Conservation (phyloP, 2,888 invertebrate genomes). For the Kryphioiulus occultus region DNA sequence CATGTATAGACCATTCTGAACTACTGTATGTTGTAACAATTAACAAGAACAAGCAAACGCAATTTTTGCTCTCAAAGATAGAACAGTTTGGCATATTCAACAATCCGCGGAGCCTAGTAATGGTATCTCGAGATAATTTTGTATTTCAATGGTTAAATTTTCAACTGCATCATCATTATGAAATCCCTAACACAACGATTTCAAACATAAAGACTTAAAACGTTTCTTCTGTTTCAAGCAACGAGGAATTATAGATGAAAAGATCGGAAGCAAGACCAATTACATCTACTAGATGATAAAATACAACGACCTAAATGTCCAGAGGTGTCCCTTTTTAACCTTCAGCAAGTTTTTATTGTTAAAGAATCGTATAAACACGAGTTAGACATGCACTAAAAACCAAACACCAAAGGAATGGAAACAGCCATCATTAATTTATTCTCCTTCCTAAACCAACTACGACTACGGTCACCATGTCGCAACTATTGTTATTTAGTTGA, state of each 20-base stretch:
- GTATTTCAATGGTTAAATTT: neutral
- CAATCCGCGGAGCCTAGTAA: neutral
- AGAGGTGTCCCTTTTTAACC: neutral
- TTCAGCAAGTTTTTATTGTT: neutral
- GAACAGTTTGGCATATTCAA: neutral
- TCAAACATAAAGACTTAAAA: neutral
- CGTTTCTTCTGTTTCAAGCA: neutral
- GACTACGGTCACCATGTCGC: neutral
- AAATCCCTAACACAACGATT: neutral
- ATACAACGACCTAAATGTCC: conserved; percentile 2
- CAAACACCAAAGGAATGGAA: neutral
- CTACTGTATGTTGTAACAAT: no score
- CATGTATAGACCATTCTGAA: no score
- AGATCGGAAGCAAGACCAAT: neutral
- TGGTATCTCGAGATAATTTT: neutral
- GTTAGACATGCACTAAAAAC: neutral
- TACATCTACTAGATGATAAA: neutral
- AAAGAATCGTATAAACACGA: neutral
- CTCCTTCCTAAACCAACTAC: neutral
- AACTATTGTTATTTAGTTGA: neutral
- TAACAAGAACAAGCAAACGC: no score
- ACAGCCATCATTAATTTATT: neutral
- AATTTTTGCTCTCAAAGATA: no score
- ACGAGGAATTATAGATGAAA: neutral
- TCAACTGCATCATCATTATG: neutral